Base-by-base conservation (phyloP, 2,888 invertebrate species). In the Leptura quadrifasciata region DNA sequence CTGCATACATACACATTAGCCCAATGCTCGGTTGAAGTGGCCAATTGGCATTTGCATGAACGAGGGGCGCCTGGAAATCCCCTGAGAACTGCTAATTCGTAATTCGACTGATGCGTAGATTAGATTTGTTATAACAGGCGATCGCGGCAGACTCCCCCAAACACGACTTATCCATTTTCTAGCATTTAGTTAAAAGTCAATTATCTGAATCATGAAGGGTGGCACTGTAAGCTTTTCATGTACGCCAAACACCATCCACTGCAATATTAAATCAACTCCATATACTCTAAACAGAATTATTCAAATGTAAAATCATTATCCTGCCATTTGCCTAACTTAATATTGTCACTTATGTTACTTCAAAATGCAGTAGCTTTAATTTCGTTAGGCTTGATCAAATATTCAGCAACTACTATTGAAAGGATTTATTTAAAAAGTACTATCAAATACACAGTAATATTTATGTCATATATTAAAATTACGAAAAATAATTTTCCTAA, bases 141-240 rank as follows among this genome's bases (percentile, higher is more conserved):
- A 68, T 68, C 68, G 68, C 47, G 31, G 72, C 83, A 81, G 83
- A 80, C 86, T 83, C 85, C 85, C 84, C 82, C 81, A 84, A 85
- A 88, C 89, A 89, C 86, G 88, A 88, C 88, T 88, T 88, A 88
- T 87, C 89, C 89, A 89, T 89, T 89, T 89, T 89, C 88, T 89
- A 88, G 87, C 88, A 88, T 88, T 89, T 89, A 88, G 88, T 88
- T 88, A 87, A 89, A 89, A 89, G 88, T 89, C 88, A 89, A 89
- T 89, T 89, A 88, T 84, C 79, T 80, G 85, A 85, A 85, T 85
- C 84, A 75, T 79, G 81, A 83, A 84, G 83, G 79, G 80, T 77
- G 79, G 73, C 35, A 58, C 69, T 58, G 58, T 21, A 35, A 58
- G 75, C 60, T 54, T 69, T 68, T 39, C 35, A 64, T 35, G 27